phyloP scores from a whole-genome alignment of 1,140 invertebrate species.

The Papilio polyxenes region DNA sequence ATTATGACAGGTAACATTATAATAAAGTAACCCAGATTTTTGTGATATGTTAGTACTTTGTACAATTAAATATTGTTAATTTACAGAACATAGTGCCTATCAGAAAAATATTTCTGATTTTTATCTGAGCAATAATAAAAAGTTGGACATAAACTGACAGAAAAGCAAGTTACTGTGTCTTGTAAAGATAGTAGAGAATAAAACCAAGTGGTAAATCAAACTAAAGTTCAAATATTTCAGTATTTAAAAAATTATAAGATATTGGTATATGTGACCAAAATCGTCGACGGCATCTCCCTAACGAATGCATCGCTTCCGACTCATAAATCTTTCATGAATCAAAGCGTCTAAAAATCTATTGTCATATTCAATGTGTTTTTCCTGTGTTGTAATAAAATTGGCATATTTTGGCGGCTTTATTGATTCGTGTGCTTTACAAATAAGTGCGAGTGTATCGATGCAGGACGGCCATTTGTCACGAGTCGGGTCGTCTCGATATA shows the following conservation, averaged over 20 bases:
- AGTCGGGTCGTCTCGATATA: slow-evolving; percentile 36
- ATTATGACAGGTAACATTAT: too few relatives aligned
- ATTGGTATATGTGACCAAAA: not conserved
- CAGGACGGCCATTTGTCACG: slow-evolving; percentile 67
- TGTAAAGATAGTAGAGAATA: too few relatives aligned
- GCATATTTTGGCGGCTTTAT: slow-evolving; percentile 49
- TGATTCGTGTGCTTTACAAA: slow-evolving; percentile 53
- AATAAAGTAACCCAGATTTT: too few relatives aligned
- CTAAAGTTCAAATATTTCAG: too few relatives aligned
- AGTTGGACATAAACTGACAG: too few relatives aligned
- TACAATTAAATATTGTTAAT: too few relatives aligned
- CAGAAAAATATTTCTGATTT: too few relatives aligned
- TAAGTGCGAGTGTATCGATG: slow-evolving; percentile 54
- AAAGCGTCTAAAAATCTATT: slow-evolving; percentile 54
- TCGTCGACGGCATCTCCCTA: slow-evolving; percentile 37
- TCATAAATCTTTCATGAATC: slow-evolving; percentile 60
- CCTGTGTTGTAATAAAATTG: slow-evolving; percentile 54
- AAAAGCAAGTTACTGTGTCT: too few relatives aligned
- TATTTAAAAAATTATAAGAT: not conserved
- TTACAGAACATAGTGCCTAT: too few relatives aligned
- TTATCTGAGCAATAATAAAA: too few relatives aligned
- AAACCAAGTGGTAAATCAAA: too few relatives aligned
- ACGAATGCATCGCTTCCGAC: slow-evolving; percentile 51
- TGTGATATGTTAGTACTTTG: too few relatives aligned
- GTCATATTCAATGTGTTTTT: slow-evolving; percentile 46